Evolutionary conservation across 2,888 invertebrate genomes (phyloP).

Genomic region (Eupithecia tripunctaria): DNA sequence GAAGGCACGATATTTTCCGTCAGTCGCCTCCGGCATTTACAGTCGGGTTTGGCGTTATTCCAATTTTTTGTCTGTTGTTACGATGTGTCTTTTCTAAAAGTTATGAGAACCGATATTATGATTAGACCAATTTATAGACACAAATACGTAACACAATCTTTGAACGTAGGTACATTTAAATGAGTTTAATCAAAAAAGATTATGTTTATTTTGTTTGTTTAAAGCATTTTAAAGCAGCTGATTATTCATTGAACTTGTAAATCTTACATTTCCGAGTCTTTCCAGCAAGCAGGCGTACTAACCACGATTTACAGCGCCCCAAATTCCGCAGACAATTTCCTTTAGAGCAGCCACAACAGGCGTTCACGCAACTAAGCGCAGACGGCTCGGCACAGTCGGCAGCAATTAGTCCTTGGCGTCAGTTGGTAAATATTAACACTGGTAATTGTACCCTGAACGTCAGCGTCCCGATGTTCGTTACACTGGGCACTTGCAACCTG

Average conservation of each 20-base stretch:
- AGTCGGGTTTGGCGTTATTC: conserved; percentile 62
- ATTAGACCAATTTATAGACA: conserved; percentile 4
- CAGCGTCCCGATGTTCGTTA: conserved; percentile 82
- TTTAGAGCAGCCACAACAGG: conserved; percentile 19
- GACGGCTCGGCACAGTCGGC: conserved; percentile 56
- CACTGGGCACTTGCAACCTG: conserved; percentile 77
- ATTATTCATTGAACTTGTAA: conserved; percentile 3
- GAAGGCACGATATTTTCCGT: conserved; percentile 62
- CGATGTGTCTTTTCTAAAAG: conserved; percentile 54
- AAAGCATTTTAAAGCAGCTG: neutral
- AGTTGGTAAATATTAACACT: conserved; percentile 83
- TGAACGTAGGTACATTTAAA: neutral
- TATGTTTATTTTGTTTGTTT: neutral
- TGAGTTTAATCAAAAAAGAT: neutral
- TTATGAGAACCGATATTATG: conserved; percentile 46
- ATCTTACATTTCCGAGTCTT: conserved; percentile 7
- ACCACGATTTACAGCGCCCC: conserved; percentile 8
- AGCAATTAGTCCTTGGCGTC: conserved; percentile 80
- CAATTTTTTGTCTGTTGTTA: conserved; percentile 61
- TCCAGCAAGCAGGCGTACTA: conserved; percentile 1
- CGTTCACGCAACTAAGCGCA: conserved; percentile 51
- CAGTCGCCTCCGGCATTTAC: conserved; percentile 61
- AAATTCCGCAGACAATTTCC: conserved; percentile 28
- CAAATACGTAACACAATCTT: neutral
- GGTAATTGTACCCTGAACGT: conserved; percentile 81